phyloP scores from a whole-genome alignment of 2,888 invertebrate genomes.

The Tineola bisselliella region DNA sequence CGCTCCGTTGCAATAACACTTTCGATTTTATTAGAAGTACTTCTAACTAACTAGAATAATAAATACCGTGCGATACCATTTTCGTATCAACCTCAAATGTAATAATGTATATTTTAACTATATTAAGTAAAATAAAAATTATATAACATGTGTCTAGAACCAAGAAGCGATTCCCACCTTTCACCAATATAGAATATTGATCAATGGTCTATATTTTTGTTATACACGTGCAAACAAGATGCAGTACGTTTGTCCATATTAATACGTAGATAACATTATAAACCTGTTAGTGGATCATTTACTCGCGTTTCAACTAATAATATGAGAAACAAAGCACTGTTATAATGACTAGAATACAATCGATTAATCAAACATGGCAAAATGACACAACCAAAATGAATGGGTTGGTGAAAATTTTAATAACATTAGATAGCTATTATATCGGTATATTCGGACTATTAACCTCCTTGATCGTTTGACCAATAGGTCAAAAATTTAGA shows the following conservation, averaged over 20 bases:
- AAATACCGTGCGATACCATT: not conserved
- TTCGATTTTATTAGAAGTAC: constrained; percentile 26
- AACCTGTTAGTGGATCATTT: constrained; percentile 32
- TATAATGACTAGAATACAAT: constrained; percentile 15
- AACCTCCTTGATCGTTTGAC: not conserved
- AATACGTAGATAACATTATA: constrained; percentile 12
- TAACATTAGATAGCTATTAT: constrained; percentile 3
- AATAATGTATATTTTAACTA: not conserved
- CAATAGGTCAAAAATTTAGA: not conserved
- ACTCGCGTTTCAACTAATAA: not conserved
- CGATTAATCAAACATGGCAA: not conserved
- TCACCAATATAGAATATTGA: no score
- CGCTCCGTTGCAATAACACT: constrained; percentile 37
- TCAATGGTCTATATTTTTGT: no score
- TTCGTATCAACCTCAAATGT: not conserved
- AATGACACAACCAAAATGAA: constrained; percentile 1
- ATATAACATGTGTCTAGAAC: no score
- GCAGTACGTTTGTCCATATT: constrained; percentile 32
- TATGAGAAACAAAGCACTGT: not conserved
- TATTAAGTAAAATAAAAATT: not conserved
- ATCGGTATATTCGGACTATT: constrained; percentile 4
- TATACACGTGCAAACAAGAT: constrained; percentile 57
- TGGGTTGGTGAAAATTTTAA: not conserved
- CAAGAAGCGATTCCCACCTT: no score
- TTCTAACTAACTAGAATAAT: not conserved